Percentiles rank a stretch among this genome's conserved stretches.
Evolutionary conservation across 1,140 invertebrate genomes (phyloP).

Genomic region (Microplitis mediator): DNA sequence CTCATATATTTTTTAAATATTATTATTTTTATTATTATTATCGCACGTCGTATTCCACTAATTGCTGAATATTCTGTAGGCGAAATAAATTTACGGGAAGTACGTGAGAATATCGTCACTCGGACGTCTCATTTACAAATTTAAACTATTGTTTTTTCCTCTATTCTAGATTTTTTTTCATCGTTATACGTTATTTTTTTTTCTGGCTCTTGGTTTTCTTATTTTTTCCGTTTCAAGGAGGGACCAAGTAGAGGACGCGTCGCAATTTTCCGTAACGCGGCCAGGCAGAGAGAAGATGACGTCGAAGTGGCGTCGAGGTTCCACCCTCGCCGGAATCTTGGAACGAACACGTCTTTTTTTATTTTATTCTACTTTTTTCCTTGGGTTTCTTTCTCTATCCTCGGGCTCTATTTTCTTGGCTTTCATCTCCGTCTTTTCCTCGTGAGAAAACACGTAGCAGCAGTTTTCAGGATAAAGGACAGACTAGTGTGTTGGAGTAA

Average conservation of each 20-base stretch:
- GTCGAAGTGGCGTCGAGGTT: slow-evolving; percentile 7
- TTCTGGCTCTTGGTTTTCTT: not conserved
- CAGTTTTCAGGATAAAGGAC: slow-evolving; percentile 22
- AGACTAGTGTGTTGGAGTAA: not conserved
- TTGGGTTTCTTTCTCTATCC: slow-evolving; percentile 9
- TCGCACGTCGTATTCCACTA: not conserved
- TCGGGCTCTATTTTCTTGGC: no score
- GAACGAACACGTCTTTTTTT: slow-evolving; percentile 28
- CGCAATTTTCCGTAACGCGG: slow-evolving; percentile 35
- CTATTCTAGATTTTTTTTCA: not conserved
- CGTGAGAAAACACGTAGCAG: not conserved
- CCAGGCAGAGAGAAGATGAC: slow-evolving; percentile 18
- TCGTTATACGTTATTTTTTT: not conserved
- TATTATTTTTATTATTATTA: not conserved
- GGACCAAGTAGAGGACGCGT: slow-evolving; percentile 3
- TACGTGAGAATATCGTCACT: not conserved
- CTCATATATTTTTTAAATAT: not conserved
- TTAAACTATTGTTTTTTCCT: not conserved
- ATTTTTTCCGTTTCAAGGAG: not conserved
- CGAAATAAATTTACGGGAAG: not conserved
- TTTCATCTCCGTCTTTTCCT: not conserved
- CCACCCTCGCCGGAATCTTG: slow-evolving; percentile 10
- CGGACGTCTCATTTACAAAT: not conserved
- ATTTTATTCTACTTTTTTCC: slow-evolving; percentile 1
- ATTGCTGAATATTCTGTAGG: not conserved